Evolutionary conservation across 1,140 invertebrate species (phyloP).

Genomic region (Pseudomyrmex flavicornis): DNA sequence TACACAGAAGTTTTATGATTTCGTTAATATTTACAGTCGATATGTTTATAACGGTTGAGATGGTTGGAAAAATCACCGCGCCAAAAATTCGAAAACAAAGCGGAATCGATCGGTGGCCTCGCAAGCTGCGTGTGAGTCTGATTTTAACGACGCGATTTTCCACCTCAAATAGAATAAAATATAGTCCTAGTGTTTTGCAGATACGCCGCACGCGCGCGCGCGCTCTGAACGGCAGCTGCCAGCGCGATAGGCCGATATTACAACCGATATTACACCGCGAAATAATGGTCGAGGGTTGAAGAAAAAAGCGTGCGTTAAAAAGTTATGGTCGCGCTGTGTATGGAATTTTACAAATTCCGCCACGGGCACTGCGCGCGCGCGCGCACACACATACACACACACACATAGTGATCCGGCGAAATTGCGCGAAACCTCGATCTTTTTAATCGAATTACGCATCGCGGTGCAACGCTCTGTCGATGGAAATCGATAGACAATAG

Average conservation of each 20-base stretch:
- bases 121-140: background rate
- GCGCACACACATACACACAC: no score
- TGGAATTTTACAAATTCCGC: constrained; percentile 52
- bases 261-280: constrained; percentile 35
- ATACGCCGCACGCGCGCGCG: background rate
- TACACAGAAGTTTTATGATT: no score
- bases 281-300: constrained; percentile 48
- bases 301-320: constrained; percentile 54
- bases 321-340: constrained; percentile 46
- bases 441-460: constrained; percentile 58
- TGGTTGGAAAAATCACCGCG: no score
- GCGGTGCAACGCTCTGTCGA: constrained; percentile 19
- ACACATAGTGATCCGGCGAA: constrained; percentile 21
- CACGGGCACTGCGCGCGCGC: background rate
- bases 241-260: constrained; percentile 20
- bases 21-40: background rate
- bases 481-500: constrained; percentile 47
- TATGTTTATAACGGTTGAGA: background rate
- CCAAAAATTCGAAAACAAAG: background rate
- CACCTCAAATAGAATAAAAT: constrained; percentile 6
- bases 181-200: background rate
- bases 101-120: background rate
- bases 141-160: constrained; percentile 9
- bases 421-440: constrained; percentile 55
- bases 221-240: constrained; percentile 7